Base-by-base conservation (phyloP, 2,797 vertebrate species). In the Furcifer pardalis region DNA sequence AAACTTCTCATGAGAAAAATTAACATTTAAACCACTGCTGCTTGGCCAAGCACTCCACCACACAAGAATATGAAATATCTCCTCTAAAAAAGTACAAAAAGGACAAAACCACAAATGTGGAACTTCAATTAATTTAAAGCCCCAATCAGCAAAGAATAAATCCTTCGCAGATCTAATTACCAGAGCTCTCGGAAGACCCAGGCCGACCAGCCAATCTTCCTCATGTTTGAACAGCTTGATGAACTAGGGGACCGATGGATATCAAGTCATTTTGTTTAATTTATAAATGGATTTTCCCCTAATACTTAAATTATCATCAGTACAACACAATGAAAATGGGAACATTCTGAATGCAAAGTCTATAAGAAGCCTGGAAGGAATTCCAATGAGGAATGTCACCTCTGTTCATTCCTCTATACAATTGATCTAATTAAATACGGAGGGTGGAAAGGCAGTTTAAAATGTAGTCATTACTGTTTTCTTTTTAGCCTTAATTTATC, bases 201-300 rank as follows among this genome's bases (percentile, higher is more conserved):
- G 95, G 94, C 97, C 95, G 96, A 97, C 94, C 97, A 98, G 97
- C 97, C 98, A 98, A 97, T 97, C 97, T 97, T 96, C 96, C 96
- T 95, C 95, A 95, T 99, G 98, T 99, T 99, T 99, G 98, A 98
- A 98, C 98, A 99, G 98, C 97, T 98, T 99, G 98, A 99, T 99
- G 98, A 99, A 98, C 98, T 98, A 96, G 97, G 98, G 97, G 98
- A 98, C 98, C 97, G 97, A 97, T 98, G 97, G 98, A 98, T 98
- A 99, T 98, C 98, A 98, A 99, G 97, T 98, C 98, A 98, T 98
- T 99, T 98, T 98, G 98, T 99, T 99, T 98, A 99, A 99, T 99
- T 98, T 99, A 98, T 98, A 99, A 99, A 99, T 99, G 98, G 98
- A 99, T 99, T 99, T 99, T 97, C 97, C 97, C 97, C 96, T 99